Evolutionary conservation across 2,888 invertebrate species (phyloP), one percentile per base, ranked within the genome.

Genomic region (Synergus gifuensis): DNA sequence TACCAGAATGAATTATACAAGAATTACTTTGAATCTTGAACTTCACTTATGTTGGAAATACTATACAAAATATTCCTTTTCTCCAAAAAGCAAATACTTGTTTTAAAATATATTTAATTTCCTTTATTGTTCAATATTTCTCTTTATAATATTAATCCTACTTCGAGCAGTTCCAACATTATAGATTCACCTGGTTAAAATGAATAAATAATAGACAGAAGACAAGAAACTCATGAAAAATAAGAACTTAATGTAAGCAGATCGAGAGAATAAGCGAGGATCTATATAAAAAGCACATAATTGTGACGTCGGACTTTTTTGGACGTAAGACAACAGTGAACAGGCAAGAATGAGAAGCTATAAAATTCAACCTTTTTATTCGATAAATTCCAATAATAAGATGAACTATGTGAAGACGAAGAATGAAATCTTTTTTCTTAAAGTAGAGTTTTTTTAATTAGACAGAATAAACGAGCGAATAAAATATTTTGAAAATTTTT

Each of bases 181-280:
- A 69, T 36, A 40, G n/a, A 73, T 36, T 54, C n/a, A 73, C 0
- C 9, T 14, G 18, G 14, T 76, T 62, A 16, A 63, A 54, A 22
- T 22, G 22, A 62, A 40, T 73, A 11, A 46, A 67, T 28, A 73
- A 18, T 66, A 36, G 28, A 62, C 62, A 22, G 54, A 73, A 54
- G 49, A 54, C 36, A 22, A 36, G 54, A 54, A 54, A 54, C 11
- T 11, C 18, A n/a, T 54, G 54, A 73, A 40, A 54, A 73, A 73
- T 73, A 36, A 12, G 54, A 54, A 54, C 73, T n/a, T 66, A 42
- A 36, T 73, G 46, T 67, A 73, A 82, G 79, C 78, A 64, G 69
- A 77, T 73, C 63, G 63, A 44, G 69, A 78, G 66, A 78, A 79
- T 64, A 78, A 73, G 80, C 77, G 77, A 76, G 79, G 62, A 73